A percentile compares a stretch with the other conserved stretches of the same genome.
phyloP scores from a whole-genome alignment of 2,797 vertebrate genomes.

The Pangasius sanitwongsei region DNA sequence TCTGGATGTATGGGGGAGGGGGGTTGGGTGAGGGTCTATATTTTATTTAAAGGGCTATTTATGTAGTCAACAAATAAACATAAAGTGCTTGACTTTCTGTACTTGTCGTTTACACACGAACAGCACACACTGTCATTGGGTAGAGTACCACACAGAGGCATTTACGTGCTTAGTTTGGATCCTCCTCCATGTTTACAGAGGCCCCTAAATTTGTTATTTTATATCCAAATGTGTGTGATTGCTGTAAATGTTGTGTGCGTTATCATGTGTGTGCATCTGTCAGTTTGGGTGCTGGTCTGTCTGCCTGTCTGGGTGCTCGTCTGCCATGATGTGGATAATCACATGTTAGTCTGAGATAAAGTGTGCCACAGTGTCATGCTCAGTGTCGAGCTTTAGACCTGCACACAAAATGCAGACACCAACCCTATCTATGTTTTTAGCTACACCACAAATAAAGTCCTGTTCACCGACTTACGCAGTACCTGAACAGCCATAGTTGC shows the following conservation, averaged over 20 bases:
- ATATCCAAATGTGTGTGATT: background rate
- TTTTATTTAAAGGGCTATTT: no score
- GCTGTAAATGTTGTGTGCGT: background rate
- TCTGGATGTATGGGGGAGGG: no score
- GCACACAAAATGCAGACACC: conserved; percentile 1
- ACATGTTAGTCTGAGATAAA: conserved; percentile 32
- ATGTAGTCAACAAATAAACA: no score
- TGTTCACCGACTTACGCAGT: background rate
- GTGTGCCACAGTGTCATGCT: background rate
- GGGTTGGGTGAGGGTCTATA: no score
- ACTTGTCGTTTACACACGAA: background rate
- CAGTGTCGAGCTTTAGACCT: background rate
- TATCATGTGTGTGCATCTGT: conserved; percentile 17
- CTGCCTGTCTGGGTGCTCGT: background rate
- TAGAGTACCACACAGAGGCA: background rate
- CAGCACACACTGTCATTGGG: background rate
- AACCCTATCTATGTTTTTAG: background rate
- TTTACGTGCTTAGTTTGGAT: background rate
- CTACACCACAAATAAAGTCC: conserved; percentile 2
- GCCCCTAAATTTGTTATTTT: background rate
- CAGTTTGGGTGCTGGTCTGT: background rate
- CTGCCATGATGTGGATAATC: conserved; percentile 30
- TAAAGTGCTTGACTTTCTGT: background rate
- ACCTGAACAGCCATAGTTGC: conserved; percentile 14
- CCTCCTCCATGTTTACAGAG: background rate